phyloP scores from a whole-genome alignment of 2,797 vertebrate species.

The Heteromormyrus szaboi region DNA sequence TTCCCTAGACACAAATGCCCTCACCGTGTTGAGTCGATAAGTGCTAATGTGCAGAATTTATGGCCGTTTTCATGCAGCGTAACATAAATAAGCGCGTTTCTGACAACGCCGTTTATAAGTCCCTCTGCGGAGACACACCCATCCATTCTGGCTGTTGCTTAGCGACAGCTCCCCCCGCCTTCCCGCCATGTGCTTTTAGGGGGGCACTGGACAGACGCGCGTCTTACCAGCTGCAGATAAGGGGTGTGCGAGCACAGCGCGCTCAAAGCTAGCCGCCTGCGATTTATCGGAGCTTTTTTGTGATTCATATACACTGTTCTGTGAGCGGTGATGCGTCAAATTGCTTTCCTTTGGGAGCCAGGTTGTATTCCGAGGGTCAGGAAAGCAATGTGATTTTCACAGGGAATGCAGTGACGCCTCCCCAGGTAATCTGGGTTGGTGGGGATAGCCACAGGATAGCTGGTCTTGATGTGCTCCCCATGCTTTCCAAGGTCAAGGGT shows the following conservation, averaged over 20 bases:
- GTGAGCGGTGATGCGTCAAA: slow-evolving; percentile 72
- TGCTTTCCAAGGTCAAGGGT: slow-evolving; percentile 47
- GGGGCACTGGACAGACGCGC: slow-evolving; percentile 57
- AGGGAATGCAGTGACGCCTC: slow-evolving; percentile 21
- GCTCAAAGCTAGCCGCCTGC: slow-evolving; percentile 58
- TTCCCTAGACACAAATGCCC: background rate
- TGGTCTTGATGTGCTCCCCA: slow-evolving; percentile 15
- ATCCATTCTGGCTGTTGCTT: slow-evolving; percentile 44
- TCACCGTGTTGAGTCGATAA: background rate
- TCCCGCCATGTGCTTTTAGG: slow-evolving; percentile 50
- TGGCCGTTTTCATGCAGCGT: background rate
- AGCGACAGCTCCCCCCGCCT: slow-evolving; percentile 50
- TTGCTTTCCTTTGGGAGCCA: slow-evolving; percentile 74
- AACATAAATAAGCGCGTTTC: background rate
- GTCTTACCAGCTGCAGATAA: slow-evolving; percentile 58
- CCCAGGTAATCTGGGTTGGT: slow-evolving; percentile 29
- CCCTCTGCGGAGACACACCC: slow-evolving; percentile 24
- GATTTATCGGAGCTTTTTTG: slow-evolving; percentile 73
- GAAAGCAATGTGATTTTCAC: slow-evolving; percentile 45
- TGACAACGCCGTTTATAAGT: background rate
- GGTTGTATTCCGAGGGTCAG: slow-evolving; percentile 59
- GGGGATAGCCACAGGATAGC: slow-evolving; percentile 37
- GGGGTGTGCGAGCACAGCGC: slow-evolving; percentile 40
- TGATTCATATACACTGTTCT: slow-evolving; percentile 67
- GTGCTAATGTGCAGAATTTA: background rate